phyloP scores from a whole-genome alignment of 2,113 vertebrate genomes.

The Xenopus tropicalis region UCB_Xtro_10.0 CM004447.2:143838501-143839000 shows the following conservation, averaged over 20 bases:
- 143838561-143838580: no score
- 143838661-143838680: no score
- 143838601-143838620: no score
- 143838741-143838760: background rate
- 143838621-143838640: no score
- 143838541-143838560: no score
- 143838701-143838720: no score
- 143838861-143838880: constrained; percentile 56
- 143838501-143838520: no score
- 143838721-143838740: background rate
- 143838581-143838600: no score
- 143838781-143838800: constrained; percentile 51
- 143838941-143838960: constrained; percentile 64
- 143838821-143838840: constrained; percentile 68
- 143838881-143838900: constrained; percentile 51
- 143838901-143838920: constrained; percentile 73
- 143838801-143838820: constrained; percentile 55
- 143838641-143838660: no score
- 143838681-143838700: no score
- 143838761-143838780: constrained; percentile 36
- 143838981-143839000: constrained; percentile 75
- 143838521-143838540: no score
- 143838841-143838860: constrained; percentile 67
- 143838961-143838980: constrained; percentile 69
- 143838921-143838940: constrained; percentile 64